A percentile compares a stretch with the other conserved stretches of the same genome.
Conservation (phyloP, 2,888 invertebrate genomes). For the Ophioninae sp. region DNA sequence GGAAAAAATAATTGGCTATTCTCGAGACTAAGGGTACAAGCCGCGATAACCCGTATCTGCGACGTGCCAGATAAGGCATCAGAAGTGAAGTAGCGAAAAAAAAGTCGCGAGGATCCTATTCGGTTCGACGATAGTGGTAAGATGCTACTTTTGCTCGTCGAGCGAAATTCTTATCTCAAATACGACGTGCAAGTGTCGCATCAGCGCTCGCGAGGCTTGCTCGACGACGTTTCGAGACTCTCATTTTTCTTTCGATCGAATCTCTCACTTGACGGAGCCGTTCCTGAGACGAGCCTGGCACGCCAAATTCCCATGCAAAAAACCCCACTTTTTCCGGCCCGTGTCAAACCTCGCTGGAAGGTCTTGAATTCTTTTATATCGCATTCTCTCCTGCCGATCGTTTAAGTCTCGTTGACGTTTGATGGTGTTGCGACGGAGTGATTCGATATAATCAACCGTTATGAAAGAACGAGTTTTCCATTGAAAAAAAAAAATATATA, state of each 20-base stretch:
- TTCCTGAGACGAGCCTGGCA: conserved; percentile 6
- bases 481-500: too few species aligned
- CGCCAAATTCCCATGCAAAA: conserved; percentile 24
- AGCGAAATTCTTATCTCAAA: conserved; percentile 71
- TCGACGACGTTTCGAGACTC: conserved; percentile 20
- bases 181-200: conserved; percentile 65
- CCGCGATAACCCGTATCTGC: conserved; percentile 23
- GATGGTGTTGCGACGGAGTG: too few species aligned
- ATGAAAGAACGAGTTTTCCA: too few species aligned
- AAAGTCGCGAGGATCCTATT: conserved; percentile 28
- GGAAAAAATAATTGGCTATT: conserved; percentile 59
- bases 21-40: conserved; percentile 32
- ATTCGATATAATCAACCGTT: too few species aligned
- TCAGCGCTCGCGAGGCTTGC: conserved; percentile 38
- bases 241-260: conserved; percentile 16
- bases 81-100: conserved; percentile 48
- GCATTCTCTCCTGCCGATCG: conserved; percentile 25
- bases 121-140: conserved; percentile 35
- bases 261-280: conserved; percentile 12
- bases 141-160: conserved; percentile 72
- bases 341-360: conserved; percentile 33
- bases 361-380: conserved; percentile 36
- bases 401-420: neutral
- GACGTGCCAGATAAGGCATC: conserved; percentile 52
- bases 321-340: conserved; percentile 7